phyloP scores from a whole-genome alignment of 2,888 invertebrate species.

The Melanargia galathea region DNA sequence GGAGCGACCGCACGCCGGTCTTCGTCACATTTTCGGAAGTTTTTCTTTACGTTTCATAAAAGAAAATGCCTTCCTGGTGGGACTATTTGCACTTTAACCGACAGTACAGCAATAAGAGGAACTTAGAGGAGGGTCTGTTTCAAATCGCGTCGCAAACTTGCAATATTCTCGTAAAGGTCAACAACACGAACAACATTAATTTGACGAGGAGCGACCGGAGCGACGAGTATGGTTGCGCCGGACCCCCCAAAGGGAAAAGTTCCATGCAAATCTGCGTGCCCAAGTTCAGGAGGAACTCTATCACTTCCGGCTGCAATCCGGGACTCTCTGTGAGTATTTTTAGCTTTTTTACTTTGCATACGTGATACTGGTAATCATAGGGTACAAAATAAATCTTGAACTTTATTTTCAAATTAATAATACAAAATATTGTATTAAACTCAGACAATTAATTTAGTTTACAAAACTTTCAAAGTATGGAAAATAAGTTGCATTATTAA shows the following conservation, averaged over 20 bases:
- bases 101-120: slow-evolving; percentile 81
- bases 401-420: no score
- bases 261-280: slow-evolving; percentile 83
- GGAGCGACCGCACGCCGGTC: slow-evolving; percentile 49
- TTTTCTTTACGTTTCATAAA: slow-evolving; percentile 47
- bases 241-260: slow-evolving; percentile 67
- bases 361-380: no score
- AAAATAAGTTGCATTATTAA: no score
- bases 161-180: slow-evolving; percentile 88
- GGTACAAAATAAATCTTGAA: no score
- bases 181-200: slow-evolving; percentile 88
- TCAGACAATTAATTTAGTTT: no score
- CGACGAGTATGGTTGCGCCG: slow-evolving; percentile 82
- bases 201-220: slow-evolving; percentile 84
- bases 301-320: slow-evolving; percentile 81
- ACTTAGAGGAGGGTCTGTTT: slow-evolving; percentile 88
- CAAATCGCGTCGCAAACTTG: slow-evolving; percentile 91
- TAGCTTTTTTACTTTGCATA: not conserved
- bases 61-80: slow-evolving; percentile 84
- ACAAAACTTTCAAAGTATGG: no score
- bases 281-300: slow-evolving; percentile 75
- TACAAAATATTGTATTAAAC: no score
- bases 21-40: slow-evolving; percentile 45
- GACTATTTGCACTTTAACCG: slow-evolving; percentile 81
- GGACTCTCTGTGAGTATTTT: slow-evolving; percentile 81